Conservation (phyloP, 2,797 vertebrate species). For the Malurus leucopterus region DNA sequence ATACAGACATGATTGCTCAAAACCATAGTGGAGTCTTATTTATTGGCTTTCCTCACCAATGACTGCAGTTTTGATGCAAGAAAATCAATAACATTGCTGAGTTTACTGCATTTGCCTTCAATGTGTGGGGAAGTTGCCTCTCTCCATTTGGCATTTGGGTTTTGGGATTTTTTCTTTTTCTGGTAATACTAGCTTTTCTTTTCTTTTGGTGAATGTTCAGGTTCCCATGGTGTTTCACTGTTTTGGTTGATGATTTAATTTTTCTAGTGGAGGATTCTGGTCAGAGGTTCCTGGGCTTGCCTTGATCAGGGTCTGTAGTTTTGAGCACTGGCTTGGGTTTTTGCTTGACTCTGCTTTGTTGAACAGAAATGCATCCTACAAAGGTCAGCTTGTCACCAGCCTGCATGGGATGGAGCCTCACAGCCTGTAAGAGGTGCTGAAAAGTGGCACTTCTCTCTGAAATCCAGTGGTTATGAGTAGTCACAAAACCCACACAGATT, state of each 20-base stretch:
- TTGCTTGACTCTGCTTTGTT: not conserved
- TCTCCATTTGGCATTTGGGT: not conserved
- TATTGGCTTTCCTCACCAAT: not conserved
- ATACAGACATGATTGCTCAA: not conserved
- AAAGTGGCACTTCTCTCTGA: not conserved
- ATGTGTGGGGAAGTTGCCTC: not conserved
- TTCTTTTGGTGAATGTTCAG: not conserved
- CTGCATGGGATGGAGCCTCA: not conserved
- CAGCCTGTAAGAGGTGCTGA: not conserved
- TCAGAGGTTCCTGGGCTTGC: not conserved
- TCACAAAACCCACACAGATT: not conserved
- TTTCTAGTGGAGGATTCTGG: not conserved
- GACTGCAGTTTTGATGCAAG: not conserved
- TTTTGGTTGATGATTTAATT: not conserved
- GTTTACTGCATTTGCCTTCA: not conserved
- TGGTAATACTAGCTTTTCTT: not conserved
- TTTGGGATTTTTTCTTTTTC: accelerated
- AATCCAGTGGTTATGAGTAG: not conserved
- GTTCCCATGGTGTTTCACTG: not conserved
- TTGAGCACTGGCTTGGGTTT: not conserved
- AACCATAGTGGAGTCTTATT: not conserved
- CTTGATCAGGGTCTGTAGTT: not conserved
- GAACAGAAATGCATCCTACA: not conserved
- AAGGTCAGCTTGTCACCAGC: not conserved
- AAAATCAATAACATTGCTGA: not conserved